phyloP scores from a whole-genome alignment of 2,888 invertebrate species.

The Physocephala rufipes region DNA sequence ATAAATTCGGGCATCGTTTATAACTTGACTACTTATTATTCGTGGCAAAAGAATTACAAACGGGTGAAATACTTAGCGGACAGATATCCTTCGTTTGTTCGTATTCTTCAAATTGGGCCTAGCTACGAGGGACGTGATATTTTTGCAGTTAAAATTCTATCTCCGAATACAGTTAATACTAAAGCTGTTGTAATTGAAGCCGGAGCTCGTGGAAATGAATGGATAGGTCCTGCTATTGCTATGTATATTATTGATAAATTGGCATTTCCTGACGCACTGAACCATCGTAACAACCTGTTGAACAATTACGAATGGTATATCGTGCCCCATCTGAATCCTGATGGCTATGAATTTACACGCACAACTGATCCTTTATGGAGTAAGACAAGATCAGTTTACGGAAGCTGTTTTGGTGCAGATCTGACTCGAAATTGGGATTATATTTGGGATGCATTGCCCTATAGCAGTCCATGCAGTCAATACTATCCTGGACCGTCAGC shows the following conservation, averaged over 20 bases:
- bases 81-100: slow-evolving; percentile 66
- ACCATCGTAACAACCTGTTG: slow-evolving; percentile 67
- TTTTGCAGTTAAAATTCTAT: not conserved
- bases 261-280: slow-evolving; percentile 68
- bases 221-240: slow-evolving; percentile 74
- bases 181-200: slow-evolving; percentile 71
- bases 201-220: slow-evolving; percentile 80
- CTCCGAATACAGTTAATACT: too few relatives aligned
- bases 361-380: slow-evolving; percentile 72
- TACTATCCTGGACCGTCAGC: slow-evolving; percentile 69
- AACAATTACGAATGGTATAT: slow-evolving; percentile 77
- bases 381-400: slow-evolving; percentile 70
- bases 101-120: slow-evolving; percentile 67
- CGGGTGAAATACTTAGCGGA: slow-evolving; percentile 69
- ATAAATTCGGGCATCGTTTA: slow-evolving; percentile 47
- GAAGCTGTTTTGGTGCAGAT: slow-evolving; percentile 70
- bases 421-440: slow-evolving; percentile 74
- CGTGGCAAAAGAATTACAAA: slow-evolving; percentile 62
- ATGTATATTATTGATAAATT: slow-evolving; percentile 73
- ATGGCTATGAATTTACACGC: slow-evolving; percentile 78
- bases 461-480: slow-evolving; percentile 61
- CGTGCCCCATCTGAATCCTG: slow-evolving; percentile 79
- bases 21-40: too few relatives aligned
- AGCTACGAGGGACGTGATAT: slow-evolving; percentile 71
- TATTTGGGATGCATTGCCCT: slow-evolving; percentile 71